These are phyloP conservation scores for Orussus abietinus DNA, from an alignment of 1,140 invertebrate genomes.

Conservation along the genomic window DNA sequence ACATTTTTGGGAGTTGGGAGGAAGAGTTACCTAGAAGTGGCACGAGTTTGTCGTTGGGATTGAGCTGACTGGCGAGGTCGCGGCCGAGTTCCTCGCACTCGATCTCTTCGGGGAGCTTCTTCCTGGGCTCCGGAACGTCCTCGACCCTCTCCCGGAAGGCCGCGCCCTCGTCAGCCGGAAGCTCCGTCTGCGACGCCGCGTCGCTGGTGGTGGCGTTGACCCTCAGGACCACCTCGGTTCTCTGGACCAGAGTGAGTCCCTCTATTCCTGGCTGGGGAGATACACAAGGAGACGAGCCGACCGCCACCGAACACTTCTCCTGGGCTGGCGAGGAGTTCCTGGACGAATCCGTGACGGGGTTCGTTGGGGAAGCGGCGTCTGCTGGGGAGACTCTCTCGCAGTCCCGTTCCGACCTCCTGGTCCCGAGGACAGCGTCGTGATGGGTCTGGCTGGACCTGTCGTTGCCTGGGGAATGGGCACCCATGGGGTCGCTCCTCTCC, in stretches of 20 bases:
- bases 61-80: constrained; percentile 68
- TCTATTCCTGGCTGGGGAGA: constrained; percentile 49
- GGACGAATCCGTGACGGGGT: constrained; percentile 15
- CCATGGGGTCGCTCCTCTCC: constrained; percentile 10
- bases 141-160: constrained; percentile 16
- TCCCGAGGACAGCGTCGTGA: too few relatives aligned
- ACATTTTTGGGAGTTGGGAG: too few relatives aligned
- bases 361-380: constrained; percentile 18
- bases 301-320: constrained; percentile 9
- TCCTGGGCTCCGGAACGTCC: constrained; percentile 38
- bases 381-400: too few relatives aligned
- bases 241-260: constrained; percentile 57
- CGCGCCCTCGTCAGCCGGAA: constrained; percentile 18
- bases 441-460: constrained; percentile 1
- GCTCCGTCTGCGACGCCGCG: constrained; percentile 63
- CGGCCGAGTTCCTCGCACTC: constrained; percentile 74
- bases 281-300: constrained; percentile 41
- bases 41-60: constrained; percentile 66
- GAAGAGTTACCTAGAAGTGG: constrained; percentile 63
- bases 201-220: constrained; percentile 61
- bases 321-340: constrained; percentile 24
- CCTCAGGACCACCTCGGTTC: constrained; percentile 59
- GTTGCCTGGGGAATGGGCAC: background rate
- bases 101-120: constrained; percentile 71
- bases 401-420: background rate